These are phyloP conservation scores for Hypothenemus hampei DNA, from an alignment of 1,140 invertebrate genomes.

Conservation along the genomic window DNA sequence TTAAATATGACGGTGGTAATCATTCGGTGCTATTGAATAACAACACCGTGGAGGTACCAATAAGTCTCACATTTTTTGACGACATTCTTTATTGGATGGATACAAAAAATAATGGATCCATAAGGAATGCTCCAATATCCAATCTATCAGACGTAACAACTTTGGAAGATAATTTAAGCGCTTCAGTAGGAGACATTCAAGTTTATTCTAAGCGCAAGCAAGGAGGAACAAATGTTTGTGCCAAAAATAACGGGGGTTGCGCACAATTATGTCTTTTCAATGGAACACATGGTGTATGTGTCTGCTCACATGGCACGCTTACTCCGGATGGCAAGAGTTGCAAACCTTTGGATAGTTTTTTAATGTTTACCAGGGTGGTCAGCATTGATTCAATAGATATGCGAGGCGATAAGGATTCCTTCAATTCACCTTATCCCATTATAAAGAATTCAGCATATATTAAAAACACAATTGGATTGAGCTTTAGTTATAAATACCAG, in stretches of 20 bases:
- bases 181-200: conserved; percentile 68
- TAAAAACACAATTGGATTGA: conserved; percentile 73
- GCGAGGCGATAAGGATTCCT: conserved; percentile 61
- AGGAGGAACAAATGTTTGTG: conserved; percentile 10
- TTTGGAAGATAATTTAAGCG: conserved; percentile 56
- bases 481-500: conserved; percentile 68
- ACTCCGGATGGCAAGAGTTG: conserved; percentile 59
- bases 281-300: conserved; percentile 61
- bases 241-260: conserved; percentile 68
- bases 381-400: conserved; percentile 74
- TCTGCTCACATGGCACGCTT: conserved; percentile 69
- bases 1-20: conserved; percentile 66
- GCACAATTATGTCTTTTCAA: conserved; percentile 69
- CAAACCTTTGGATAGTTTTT: conserved; percentile 65
- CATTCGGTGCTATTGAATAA: conserved; percentile 60
- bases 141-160: conserved; percentile 54
- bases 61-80: conserved; percentile 68
- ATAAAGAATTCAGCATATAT: conserved; percentile 67
- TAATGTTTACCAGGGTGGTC: conserved; percentile 69
- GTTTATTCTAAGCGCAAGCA: conserved; percentile 56
- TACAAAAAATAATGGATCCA: conserved; percentile 57
- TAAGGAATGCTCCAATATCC: conserved; percentile 57
- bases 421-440: conserved; percentile 70
- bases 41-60: conserved; percentile 65
- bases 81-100: conserved; percentile 88